Percentiles rank a stretch among this genome's conserved stretches.
Evolutionary conservation across 2,113 vertebrate species (phyloP).

Genomic region (Pogona vitticeps): DNA sequence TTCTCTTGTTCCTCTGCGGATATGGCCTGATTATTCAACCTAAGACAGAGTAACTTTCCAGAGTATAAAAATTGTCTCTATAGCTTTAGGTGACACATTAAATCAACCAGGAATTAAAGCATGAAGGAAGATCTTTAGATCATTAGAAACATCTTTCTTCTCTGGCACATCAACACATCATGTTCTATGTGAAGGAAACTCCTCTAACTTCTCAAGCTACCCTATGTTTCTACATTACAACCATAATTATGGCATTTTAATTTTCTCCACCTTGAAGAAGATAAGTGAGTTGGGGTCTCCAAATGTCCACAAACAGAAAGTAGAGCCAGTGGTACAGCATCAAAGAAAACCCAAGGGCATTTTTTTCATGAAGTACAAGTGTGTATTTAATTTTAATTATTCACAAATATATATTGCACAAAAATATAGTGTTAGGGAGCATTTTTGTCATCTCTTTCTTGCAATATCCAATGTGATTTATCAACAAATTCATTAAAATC

Average conservation of each 20-base stretch:
- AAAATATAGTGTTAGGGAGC: no score
- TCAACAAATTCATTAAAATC: no score
- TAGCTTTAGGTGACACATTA: slow-evolving; percentile 14
- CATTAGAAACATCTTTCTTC: slow-evolving; percentile 15
- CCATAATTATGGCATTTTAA: not conserved
- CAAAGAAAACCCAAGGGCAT: not conserved
- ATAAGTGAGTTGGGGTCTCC: not conserved
- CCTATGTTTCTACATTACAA: not conserved
- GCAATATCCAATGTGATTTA: no score
- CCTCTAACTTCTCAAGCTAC: not conserved
- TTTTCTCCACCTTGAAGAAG: not conserved
- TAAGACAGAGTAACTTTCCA: slow-evolving; percentile 6
- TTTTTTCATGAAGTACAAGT: not conserved
- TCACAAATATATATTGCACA: no score
- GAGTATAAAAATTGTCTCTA: slow-evolving; percentile 11
- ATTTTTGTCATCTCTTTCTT: no score
- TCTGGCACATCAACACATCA: not conserved
- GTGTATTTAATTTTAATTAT: not conserved
- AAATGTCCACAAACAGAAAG: not conserved
- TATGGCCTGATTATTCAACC: not conserved
- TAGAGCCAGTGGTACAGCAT: not conserved
- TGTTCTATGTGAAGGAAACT: slow-evolving; percentile 22
- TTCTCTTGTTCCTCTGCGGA: slow-evolving; percentile 9
- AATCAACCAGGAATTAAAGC: slow-evolving; percentile 15
- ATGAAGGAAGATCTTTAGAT: slow-evolving; percentile 25